These are phyloP conservation scores for Drosophila lowei DNA, from an alignment of 1,140 invertebrate species.

Conservation along the genomic window DNA sequence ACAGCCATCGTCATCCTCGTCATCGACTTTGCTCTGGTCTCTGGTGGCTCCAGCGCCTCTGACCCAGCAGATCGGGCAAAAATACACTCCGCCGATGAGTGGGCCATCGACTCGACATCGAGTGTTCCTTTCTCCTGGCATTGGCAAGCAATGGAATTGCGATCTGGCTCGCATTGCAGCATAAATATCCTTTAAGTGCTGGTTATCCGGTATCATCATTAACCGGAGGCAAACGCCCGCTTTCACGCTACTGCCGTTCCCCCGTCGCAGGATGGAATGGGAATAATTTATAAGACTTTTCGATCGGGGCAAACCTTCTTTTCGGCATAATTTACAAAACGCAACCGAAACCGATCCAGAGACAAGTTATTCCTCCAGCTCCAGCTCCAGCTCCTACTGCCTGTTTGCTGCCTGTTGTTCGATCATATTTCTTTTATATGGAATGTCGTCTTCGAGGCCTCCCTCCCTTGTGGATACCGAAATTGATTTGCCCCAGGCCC, in stretches of 20 bases:
- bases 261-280: too few relatives aligned
- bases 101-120: constrained; percentile 19
- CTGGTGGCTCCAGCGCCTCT: constrained; percentile 17
- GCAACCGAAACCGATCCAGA: constrained; percentile 39
- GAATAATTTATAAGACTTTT: constrained; percentile 67
- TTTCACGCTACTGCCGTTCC: constrained; percentile 57
- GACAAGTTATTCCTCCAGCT: constrained; percentile 39
- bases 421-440: constrained; percentile 59
- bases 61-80: constrained; percentile 43
- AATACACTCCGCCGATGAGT: constrained; percentile 45
- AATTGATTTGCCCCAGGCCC: constrained; percentile 41
- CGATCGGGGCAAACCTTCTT: constrained; percentile 34
- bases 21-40: constrained; percentile 11
- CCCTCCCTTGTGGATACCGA: constrained; percentile 30
- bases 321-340: constrained; percentile 66
- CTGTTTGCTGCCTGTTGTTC: constrained; percentile 12
- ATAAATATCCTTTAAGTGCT: constrained; percentile 76
- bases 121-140: constrained; percentile 15
- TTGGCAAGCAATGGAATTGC: constrained; percentile 19
- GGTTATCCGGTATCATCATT: constrained; percentile 76
- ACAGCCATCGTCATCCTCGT: constrained; percentile 25
- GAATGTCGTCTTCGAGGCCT: constrained; percentile 60
- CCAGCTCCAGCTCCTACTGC: neutral
- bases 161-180: constrained; percentile 40
- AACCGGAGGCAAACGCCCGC: constrained; percentile 68